phyloP scores from a whole-genome alignment of 2,113 vertebrate species.

The Irena cyanogastra region DNA sequence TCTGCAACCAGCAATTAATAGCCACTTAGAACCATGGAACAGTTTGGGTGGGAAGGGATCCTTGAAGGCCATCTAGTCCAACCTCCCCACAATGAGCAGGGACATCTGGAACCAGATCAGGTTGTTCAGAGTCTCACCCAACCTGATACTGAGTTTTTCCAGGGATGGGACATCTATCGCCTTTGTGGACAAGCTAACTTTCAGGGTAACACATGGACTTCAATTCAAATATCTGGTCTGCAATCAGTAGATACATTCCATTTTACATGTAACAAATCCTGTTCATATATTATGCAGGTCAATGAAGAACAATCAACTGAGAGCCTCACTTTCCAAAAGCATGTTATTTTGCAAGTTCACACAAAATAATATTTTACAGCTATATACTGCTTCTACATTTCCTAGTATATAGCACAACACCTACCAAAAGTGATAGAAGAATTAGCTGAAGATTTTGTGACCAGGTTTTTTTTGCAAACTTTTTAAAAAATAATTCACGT shows the following conservation, averaged over 20 bases:
- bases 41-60: neutral
- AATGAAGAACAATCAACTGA: neutral
- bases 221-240: neutral
- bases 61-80: neutral
- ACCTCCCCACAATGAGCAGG: too few species aligned
- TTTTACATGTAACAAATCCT: neutral
- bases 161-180: neutral
- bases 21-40: neutral
- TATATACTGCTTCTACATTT: neutral
- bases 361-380: neutral
- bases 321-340: neutral
- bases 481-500: neutral
- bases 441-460: neutral
- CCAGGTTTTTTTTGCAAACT: neutral
- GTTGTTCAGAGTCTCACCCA: neutral
- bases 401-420: rapidly evolving
- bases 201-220: neutral
- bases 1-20: neutral
- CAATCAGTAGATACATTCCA: neutral
- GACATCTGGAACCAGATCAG: neutral
- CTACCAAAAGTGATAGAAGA: neutral
- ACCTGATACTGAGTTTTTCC: too few species aligned
- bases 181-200: neutral
- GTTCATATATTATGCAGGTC: neutral
- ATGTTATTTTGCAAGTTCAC: neutral